Conservation (phyloP, 2,888 invertebrate genomes). For the Unio pictorum region DNA sequence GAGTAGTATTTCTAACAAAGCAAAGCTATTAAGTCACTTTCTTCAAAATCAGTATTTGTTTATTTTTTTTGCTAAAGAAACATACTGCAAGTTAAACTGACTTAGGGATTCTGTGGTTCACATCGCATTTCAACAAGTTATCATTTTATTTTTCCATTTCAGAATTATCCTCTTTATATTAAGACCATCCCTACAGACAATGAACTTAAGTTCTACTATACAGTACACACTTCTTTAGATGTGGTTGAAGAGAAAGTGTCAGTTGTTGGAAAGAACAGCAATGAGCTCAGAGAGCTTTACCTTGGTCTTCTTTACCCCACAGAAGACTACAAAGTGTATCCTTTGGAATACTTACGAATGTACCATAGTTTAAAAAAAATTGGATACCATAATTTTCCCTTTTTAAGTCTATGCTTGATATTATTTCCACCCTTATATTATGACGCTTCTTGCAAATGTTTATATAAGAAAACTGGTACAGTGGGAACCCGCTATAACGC, state of each 20-base stretch:
- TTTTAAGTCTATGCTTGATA: background rate
- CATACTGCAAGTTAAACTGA: too few species aligned
- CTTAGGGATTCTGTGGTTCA: too few species aligned
- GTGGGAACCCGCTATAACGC: too few species aligned
- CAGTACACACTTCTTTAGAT: slow-evolving; percentile 92
- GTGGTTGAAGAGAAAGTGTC: slow-evolving; percentile 89
- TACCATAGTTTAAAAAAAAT: background rate
- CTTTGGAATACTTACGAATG: slow-evolving; percentile 32
- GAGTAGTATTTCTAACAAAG: too few species aligned
- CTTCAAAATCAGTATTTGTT: too few species aligned
- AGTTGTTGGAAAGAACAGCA: slow-evolving; percentile 72
- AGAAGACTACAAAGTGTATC: slow-evolving; percentile 95
- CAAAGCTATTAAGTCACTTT: too few species aligned
- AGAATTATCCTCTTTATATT: slow-evolving; percentile 95
- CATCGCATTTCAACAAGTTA: too few species aligned
- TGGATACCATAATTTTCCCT: background rate
- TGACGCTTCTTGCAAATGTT: background rate
- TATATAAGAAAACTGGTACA: too few species aligned
- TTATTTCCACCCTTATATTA: background rate
- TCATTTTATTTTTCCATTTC: slow-evolving; percentile 59
- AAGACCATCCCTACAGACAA: slow-evolving; percentile 78
- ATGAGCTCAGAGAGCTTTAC: slow-evolving; percentile 89
- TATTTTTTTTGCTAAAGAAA: too few species aligned
- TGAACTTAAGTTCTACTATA: slow-evolving; percentile 92
- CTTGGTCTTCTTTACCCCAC: slow-evolving; percentile 92